Base-by-base conservation (phyloP, 2,797 vertebrate species). In the Cygnus olor region DNA sequence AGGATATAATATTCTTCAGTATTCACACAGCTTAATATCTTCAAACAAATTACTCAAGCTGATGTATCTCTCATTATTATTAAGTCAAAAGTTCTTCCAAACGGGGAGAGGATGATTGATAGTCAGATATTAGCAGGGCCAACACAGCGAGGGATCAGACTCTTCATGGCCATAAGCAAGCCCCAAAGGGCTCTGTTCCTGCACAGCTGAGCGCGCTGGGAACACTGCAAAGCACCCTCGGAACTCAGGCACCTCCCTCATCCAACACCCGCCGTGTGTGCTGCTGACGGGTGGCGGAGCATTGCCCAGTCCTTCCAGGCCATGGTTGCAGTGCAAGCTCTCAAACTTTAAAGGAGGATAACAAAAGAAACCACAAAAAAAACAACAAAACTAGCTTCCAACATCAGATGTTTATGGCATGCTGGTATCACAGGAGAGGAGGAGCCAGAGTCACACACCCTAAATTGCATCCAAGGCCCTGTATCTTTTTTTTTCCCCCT, bases 41-140 rank as follows among this genome's bases (percentile, higher is more conserved):
- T 96, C 90, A 95, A 95, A 92, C 61, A 96, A 96, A 94, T 96
- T 93, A 97, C 90, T 96, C 66, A 95, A 84, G 89, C 74, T 86
- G 90, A 96, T 60, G 84, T 54, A 54, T 81, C 90, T 80, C 92
- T 94, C 90, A 88, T 96, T 91, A 90, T 76, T 71, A 91, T 61
- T 72, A 96, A 96, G 93, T 47, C 85, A 86, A 96, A 96, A 96
- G 65, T 88, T 85, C 88, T 57, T 90, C 69, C 85, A 89, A 93
- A 95, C 1, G 22, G 53, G 73, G 92, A 90, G 76, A 85, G 61
- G n/a, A 80, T 93, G 80, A 71, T 44, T 51, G 91, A 85, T 68
- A 84, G 81, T 51, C 51, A 80, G 53, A 85, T 80, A 95, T 94
- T 88, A 90, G 70, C n/a, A 69, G 38, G 70, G 84, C 73, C n/a